Conservation (phyloP, 1,140 invertebrate genomes). For the Reticulitermes speratus region DNA sequence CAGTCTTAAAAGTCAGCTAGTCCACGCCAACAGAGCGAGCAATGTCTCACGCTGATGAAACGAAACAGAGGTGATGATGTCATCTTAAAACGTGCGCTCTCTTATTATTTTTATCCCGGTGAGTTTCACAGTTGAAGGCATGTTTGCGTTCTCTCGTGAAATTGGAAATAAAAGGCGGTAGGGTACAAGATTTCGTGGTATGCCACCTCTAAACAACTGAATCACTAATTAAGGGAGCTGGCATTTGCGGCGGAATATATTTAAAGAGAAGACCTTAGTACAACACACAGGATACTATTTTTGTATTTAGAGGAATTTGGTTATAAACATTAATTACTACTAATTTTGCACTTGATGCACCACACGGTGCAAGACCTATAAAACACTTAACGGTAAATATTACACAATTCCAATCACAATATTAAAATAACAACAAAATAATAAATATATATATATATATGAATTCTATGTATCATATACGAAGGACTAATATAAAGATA, state of each 20-base stretch:
- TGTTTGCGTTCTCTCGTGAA: neutral
- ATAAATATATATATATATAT: too few relatives aligned
- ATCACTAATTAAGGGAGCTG: neutral
- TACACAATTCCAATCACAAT: too few relatives aligned
- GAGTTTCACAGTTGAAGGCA: slow-evolving; percentile 1
- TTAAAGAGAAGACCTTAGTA: neutral
- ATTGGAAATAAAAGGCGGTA: neutral
- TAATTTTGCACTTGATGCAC: too few relatives aligned
- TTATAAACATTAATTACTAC: too few relatives aligned
- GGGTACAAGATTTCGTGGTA: neutral
- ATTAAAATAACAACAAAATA: too few relatives aligned
- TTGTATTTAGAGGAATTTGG: neutral
- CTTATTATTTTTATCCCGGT: neutral
- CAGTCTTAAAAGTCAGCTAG: neutral
- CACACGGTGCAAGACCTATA: too few relatives aligned
- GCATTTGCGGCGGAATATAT: neutral
- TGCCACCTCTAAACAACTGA: neutral
- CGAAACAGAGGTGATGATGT: slow-evolving; percentile 11
- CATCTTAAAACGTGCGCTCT: neutral
- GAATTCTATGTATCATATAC: too few relatives aligned
- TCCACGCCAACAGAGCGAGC: neutral
- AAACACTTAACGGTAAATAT: too few relatives aligned
- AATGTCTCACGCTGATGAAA: neutral
- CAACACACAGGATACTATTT: neutral
- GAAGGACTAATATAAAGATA: too few relatives aligned